phyloP scores from a whole-genome alignment of 2,888 invertebrate genomes.

The Rhagium mordax region DNA sequence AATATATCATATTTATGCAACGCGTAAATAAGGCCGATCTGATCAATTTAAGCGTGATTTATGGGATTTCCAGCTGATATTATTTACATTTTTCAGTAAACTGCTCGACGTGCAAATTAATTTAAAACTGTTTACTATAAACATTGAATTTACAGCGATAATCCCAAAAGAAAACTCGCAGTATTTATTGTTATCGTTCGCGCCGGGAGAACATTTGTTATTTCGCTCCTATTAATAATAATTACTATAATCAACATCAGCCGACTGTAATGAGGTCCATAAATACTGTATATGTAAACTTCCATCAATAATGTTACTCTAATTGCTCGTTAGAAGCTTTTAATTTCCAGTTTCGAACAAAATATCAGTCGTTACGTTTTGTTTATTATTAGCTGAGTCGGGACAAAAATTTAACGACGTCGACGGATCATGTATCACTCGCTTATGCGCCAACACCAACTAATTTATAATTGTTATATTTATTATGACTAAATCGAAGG shows the following conservation, averaged over 20 bases:
- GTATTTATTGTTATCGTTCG: slow-evolving; percentile 9
- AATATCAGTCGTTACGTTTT: neutral
- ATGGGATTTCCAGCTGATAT: slow-evolving; percentile 24
- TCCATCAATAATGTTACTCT: neutral
- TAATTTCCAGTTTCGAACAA: neutral
- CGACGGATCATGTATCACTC: neutral
- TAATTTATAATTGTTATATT: too few relatives aligned
- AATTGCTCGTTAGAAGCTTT: neutral
- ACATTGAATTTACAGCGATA: slow-evolving; percentile 4
- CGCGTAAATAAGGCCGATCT: slow-evolving; percentile 27
- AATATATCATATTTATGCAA: slow-evolving; percentile 34
- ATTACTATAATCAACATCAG: slow-evolving; percentile 9
- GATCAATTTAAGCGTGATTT: slow-evolving; percentile 37
- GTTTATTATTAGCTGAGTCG: neutral
- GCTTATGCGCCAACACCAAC: too few relatives aligned
- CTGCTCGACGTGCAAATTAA: slow-evolving; percentile 18
- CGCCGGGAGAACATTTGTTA: neutral
- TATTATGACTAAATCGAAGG: too few relatives aligned
- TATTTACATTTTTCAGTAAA: slow-evolving; percentile 25
- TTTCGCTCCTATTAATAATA: slow-evolving; percentile 1
- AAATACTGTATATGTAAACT: neutral
- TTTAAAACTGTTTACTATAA: slow-evolving; percentile 20
- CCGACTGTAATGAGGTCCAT: neutral
- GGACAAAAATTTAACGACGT: neutral
- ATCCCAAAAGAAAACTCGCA: slow-evolving; percentile 26